Base-by-base conservation (phyloP, 2,888 invertebrate species). In the Pollenia amentaria region DNA sequence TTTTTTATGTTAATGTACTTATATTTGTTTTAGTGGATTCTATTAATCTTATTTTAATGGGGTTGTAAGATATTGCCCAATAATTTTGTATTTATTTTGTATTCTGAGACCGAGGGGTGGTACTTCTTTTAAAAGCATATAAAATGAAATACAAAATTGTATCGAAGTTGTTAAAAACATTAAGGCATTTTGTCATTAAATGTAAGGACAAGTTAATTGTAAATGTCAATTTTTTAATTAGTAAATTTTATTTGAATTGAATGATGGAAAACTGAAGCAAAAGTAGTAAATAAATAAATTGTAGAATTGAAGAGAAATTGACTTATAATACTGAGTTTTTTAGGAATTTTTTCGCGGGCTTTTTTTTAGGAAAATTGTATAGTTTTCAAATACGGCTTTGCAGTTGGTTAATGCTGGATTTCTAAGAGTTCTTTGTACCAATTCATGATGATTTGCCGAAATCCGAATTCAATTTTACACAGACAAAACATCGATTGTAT, bases 11-110 rank as follows among this genome's bases (percentile, higher is more conserved):
- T 70, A 53, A 38, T 53, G 40, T 46, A 40, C 40, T 60, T 62
- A 2, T 11, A 57, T 77, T 72, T 53, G 29, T 46, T 60, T 72
- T 14, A 1, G 48, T 79, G 55, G 78, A 65, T 79, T 76, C 42
- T 80, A 75, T 83, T 72, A 44, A 44, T 75, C 48, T 60, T 76
- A 46, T 42, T 80, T 70, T 72, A 40, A 78, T 79, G 72, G 64
- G 55, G 44, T 72, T 77, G 78, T 77, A 67, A 80, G 87, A 67
- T 84, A 80, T 77, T 84, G 76, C 67, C 72, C 77, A 84, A 87
- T 84, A 84, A 87, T 62, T 87, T 84, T 67, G 77, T 67, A 77
- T 87, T 84, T 77, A 87, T 73, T 18, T 55, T 64, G 6, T 16
- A 29, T 29, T 29, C 29, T 29, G 29, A 6, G 3, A 21, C 46